These are phyloP conservation scores for Thecophora atra DNA, from an alignment of 2,888 invertebrate genomes.

Conservation along the genomic window DNA sequence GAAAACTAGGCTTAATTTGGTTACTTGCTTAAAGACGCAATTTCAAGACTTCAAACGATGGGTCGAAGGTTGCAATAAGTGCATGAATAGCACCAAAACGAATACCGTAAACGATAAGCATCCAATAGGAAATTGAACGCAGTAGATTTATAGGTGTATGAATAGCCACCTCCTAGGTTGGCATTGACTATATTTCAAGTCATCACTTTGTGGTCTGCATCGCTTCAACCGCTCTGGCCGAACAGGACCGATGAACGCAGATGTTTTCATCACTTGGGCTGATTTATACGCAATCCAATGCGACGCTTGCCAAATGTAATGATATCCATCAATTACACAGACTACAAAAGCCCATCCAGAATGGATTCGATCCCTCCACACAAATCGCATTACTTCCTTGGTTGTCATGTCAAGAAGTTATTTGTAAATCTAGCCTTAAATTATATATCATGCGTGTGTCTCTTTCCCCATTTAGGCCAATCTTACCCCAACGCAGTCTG, in stretches of 20 bases:
- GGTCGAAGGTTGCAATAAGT: too few relatives aligned
- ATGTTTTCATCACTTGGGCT: constrained; percentile 18
- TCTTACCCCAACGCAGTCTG: neutral
- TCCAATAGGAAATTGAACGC: constrained; percentile 47
- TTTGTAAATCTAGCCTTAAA: constrained; percentile 7
- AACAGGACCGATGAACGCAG: neutral
- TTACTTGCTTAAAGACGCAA: too few relatives aligned
- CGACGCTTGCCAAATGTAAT: constrained; percentile 16
- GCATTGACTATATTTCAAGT: neutral
- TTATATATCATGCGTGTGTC: neutral
- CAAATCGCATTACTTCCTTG: constrained; percentile 4
- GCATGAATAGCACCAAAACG: neutral
- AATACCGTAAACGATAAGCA: constrained; percentile 28
- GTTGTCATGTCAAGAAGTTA: constrained; percentile 32
- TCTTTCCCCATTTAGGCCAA: neutral
- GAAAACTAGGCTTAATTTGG: too few relatives aligned
- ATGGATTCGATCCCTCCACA: neutral
- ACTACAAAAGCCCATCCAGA: neutral
- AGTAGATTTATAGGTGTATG: constrained; percentile 33
- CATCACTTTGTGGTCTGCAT: neutral
- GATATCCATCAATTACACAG: constrained; percentile 24
- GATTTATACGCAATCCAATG: constrained; percentile 29
- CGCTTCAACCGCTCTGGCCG: constrained; percentile 2
- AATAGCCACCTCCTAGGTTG: neutral
- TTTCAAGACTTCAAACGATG: too few relatives aligned